Evolutionary conservation across 1,140 invertebrate species (phyloP).

Genomic region (Aphaenogaster ashmeadi): DNA sequence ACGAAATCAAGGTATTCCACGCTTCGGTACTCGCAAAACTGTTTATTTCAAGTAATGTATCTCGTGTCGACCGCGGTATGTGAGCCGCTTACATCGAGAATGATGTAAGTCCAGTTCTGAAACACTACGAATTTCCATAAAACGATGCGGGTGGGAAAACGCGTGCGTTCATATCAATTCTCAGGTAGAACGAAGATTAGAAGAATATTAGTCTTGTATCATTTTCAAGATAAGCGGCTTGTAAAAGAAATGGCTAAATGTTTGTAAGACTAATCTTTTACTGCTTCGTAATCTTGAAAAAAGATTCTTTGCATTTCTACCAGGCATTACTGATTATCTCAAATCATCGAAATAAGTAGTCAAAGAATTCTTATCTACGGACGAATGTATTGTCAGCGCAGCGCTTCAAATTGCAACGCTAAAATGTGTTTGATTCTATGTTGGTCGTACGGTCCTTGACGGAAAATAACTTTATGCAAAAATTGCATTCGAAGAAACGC

Average conservation of each 20-base stretch:
- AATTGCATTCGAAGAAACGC: not conserved
- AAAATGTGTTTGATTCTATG: not conserved
- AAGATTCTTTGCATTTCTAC: not conserved
- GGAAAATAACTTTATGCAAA: not conserved
- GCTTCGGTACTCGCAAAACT: conserved; percentile 45
- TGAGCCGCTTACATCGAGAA: conserved; percentile 26
- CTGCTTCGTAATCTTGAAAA: not conserved
- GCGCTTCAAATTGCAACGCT: not conserved
- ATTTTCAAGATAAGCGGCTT: not conserved
- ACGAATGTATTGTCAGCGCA: not conserved
- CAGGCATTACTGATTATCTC: not conserved
- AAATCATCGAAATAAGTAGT: not conserved
- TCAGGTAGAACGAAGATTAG: not conserved
- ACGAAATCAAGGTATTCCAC: conserved; percentile 44
- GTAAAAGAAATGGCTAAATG: not conserved
- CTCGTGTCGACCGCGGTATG: conserved; percentile 13
- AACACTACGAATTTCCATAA: conserved; percentile 30
- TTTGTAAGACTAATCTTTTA: not conserved
- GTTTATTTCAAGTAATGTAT: conserved; percentile 50
- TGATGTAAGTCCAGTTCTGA: conserved; percentile 31
- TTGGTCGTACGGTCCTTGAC: not conserved
- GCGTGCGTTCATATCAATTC: not conserved
- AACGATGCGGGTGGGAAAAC: conserved; percentile 11
- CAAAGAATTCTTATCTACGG: not conserved
- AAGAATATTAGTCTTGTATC: not conserved